Evolutionary conservation across 2,888 invertebrate genomes (phyloP), one percentile per base, ranked within the genome.

Genomic region (Tipula helvola): DNA sequence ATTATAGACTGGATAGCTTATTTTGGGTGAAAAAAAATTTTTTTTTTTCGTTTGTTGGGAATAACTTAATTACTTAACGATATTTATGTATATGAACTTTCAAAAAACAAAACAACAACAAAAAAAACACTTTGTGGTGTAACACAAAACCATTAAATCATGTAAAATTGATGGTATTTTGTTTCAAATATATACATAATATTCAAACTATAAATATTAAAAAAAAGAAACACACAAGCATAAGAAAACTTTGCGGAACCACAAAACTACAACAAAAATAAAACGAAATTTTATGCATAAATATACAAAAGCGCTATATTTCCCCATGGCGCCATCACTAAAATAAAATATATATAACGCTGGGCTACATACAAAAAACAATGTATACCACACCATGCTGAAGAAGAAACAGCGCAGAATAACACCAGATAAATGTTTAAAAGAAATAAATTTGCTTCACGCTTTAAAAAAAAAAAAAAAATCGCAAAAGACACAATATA

Each of bases 291-390:
- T 71, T 71, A 71, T 71, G 71, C 71, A 71, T 18, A 71, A 71
- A 71, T 71, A 71, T 71, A 71, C 28, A 71, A 71, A 71, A 71
- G 71, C 71, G 71, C 28, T 71, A 28, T 28, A 71, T 71, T 71
- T 71, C 71, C 71, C 71, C 71, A 71, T 71, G 71, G 71, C 71
- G 71, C 71, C 71, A 71, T 71, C 71, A 71, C 71, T 71, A 71
- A 71, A 71, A 71, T 71, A 71, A 71, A 71, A 71, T 71, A 16
- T 52, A 71, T 71, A 28, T 71, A 28, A 71, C 28, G 71, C 71
- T 71, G 18, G 71, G 71, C 71, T 71, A 71, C 12, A 71, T 71
- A 71, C n/a, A 52, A 3, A 52, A n/a, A 52, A 16, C 52, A 16
- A 4, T 47, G 47, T 52, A 52, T n/a, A 52, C 28, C 18, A 71